Percentiles rank a stretch among this genome's conserved stretches.
Conservation (phyloP, 1,140 invertebrate genomes). For the Rhagoletis pomonella region DNA sequence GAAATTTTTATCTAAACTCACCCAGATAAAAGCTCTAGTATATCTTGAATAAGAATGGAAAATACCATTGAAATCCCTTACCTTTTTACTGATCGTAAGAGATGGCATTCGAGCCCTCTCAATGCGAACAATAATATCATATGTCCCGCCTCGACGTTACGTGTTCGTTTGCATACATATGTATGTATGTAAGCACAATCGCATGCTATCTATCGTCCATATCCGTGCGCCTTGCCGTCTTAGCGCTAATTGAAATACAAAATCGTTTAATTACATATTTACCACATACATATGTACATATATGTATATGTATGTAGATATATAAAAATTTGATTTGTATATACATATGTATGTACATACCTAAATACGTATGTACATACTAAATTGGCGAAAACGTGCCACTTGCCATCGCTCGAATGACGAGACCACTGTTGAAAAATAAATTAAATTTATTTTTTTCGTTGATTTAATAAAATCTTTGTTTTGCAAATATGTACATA, state of each 20-base stretch:
- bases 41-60: not conserved
- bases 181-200: no score
- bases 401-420: constrained; percentile 10
- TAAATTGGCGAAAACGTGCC: constrained; percentile 30
- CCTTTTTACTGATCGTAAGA: not conserved
- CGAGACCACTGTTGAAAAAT: not conserved
- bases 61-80: not conserved
- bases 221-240: not conserved
- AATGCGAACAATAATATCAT: not conserved
- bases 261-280: constrained; percentile 10
- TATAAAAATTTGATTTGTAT: not conserved
- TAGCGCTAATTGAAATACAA: not conserved
- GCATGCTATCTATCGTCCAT: not conserved
- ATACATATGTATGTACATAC: not conserved
- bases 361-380: not conserved
- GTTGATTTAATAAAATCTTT: constrained; percentile 1
- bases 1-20: no score
- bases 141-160: not conserved
- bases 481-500: constrained; percentile 40
- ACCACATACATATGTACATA: not conserved
- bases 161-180: not conserved
- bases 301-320: not conserved
- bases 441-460: no score
- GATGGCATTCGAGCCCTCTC: not conserved
- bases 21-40: no score